These are phyloP conservation scores for Subanguina moxae DNA, from an alignment of 1,140 invertebrate species.

Conservation along the genomic window DNA sequence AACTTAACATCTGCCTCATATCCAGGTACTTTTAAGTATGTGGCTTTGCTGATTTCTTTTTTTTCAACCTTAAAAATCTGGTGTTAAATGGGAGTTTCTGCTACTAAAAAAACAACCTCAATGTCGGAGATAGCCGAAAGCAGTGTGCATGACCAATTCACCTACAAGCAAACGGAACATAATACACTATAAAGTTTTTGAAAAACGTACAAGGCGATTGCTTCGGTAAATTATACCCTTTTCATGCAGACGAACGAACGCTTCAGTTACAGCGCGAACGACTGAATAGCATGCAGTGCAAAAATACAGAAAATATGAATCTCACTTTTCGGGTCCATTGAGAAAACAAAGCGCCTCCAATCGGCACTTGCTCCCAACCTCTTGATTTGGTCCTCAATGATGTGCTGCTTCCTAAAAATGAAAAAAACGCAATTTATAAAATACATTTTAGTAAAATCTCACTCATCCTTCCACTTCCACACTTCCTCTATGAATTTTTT, in stretches of 20 bases:
- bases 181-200: too few species aligned
- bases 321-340: constrained; percentile 78
- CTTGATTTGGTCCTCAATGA: constrained; percentile 86
- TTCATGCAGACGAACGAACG: constrained; percentile 87
- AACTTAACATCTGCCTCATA: constrained; percentile 84
- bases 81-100: too few species aligned
- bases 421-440: constrained; percentile 9
- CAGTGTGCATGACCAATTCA: constrained; percentile 91
- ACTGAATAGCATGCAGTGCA: too few species aligned
- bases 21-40: constrained; percentile 82
- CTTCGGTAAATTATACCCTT: constrained; percentile 83
- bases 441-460: constrained; percentile 47
- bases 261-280: constrained; percentile 78
- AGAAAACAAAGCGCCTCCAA: constrained; percentile 87
- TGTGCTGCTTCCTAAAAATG: constrained; percentile 74
- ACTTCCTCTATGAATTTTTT: constrained; percentile 87
- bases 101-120: background rate
- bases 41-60: constrained; percentile 79
- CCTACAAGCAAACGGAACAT: too few species aligned
- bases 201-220: constrained; percentile 74
- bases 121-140: background rate
- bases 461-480: constrained; percentile 94
- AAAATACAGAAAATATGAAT: background rate
- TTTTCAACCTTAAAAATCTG: constrained; percentile 73
- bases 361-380: constrained; percentile 86